Base-by-base conservation (phyloP, 2,113 vertebrate genomes). In the Pedionomus torquatus region DNA sequence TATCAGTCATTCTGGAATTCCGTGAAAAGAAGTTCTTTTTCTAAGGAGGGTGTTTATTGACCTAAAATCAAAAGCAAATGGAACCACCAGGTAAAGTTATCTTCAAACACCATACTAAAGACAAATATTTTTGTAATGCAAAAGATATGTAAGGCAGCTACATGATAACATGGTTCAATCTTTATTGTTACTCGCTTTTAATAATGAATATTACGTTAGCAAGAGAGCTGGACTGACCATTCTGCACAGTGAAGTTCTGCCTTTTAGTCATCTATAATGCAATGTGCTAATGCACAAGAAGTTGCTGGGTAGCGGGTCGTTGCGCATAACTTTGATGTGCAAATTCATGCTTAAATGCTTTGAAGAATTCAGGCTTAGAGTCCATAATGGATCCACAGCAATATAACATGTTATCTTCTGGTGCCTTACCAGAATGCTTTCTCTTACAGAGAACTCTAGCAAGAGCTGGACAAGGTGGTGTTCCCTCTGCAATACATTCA, bases 271-370 rank as follows among this genome's bases (percentile, higher is more conserved):
- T 63, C 43, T 54, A 10, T 46, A 89, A 84, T 24, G 25, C 39
- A 81, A 66, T 30, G 69, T 70, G 54, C 19, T 89, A 93, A 83
- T 94, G 72, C 51, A 89, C 58, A 54, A 89, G 64, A 65, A 93
- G 60, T 0, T 80, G 49, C 80, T 83, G 89, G 68, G 55, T 41
- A 87, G 69, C 24, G 87, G 77, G 83, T 91, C 77, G 64, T 11
- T 54, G 57, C 54, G 46, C 35, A 54, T 81, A 57, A 37, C 72
- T 94, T 93, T 93, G 91, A 92, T 87, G 72, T 94, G 89, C 43
- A 95, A 96, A 94, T 96, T 88, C 28, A 74, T 43, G 51, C 58
- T 76, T 93, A 96, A 92, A 89, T 44, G 48, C 66, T 90, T 94
- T 65, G 79, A 89, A 91, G 58, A 94, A 63, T 64, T 70, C 83